Evolutionary conservation across 2,797 vertebrate genomes (phyloP).

Genomic region (Serranus cabrilla): DNA sequence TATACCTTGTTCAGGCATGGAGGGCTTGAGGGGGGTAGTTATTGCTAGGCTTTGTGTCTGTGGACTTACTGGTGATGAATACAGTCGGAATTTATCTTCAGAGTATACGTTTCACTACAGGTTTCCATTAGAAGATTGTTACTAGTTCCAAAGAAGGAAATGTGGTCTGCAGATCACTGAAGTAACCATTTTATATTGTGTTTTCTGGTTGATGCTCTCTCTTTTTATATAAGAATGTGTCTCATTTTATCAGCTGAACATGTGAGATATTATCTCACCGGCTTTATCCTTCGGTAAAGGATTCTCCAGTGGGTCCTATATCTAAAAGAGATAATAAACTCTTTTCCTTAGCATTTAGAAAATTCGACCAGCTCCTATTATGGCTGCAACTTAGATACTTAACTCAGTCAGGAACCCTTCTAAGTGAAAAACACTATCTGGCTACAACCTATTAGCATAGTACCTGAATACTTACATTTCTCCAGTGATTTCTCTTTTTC

Average conservation of each 20-base stretch:
- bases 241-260: not conserved
- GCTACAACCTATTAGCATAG: too few relatives aligned
- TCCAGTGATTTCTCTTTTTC: not conserved
- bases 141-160: constrained; percentile 12
- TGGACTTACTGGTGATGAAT: constrained; percentile 46
- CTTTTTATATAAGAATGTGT: too few relatives aligned
- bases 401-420: too few relatives aligned
- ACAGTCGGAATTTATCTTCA: constrained; percentile 33
- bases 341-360: too few relatives aligned
- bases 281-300: too few relatives aligned
- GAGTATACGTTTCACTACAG: constrained; percentile 40
- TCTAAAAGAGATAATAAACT: too few relatives aligned
- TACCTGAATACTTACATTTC: not conserved
- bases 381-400: too few relatives aligned
- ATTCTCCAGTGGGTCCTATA: too few relatives aligned
- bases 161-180: not conserved
- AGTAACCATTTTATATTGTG: not conserved
- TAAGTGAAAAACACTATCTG: too few relatives aligned
- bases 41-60: constrained; percentile 34
- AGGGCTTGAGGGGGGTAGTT: constrained; percentile 36
- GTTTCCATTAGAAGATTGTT: constrained; percentile 11
- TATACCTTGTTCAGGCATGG: constrained; percentile 45
- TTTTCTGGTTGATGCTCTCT: not conserved
- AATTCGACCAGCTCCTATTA: too few relatives aligned
- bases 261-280: too few relatives aligned